Base-by-base conservation (phyloP, 2,888 invertebrate genomes). In the Marronus borbonicus region DNA sequence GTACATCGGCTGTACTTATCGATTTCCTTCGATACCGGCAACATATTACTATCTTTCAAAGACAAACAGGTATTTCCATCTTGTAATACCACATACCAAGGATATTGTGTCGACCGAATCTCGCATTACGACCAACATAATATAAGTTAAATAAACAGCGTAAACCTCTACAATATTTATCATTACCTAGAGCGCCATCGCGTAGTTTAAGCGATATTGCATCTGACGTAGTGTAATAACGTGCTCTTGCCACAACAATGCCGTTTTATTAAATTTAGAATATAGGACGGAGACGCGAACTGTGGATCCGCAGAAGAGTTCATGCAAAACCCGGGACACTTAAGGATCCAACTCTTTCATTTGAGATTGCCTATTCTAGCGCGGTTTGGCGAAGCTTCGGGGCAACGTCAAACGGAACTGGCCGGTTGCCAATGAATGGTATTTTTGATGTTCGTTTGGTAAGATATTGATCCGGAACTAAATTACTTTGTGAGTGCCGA, bases 151-250 rank as follows among this genome's bases (percentile, higher is more conserved):
- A 65, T 65, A 31, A 65, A 31, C 65, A 39, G 17, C 17, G n/a
- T 17, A 31, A 17, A n/a, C 17, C 65, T 65, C 17, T 8, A 12
- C 8, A n/a, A 20, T 65, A 65, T 65, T 68, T 68, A 68, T 68
- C 50, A 68, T 68, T 68, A 68, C 68, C 68, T 50, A 24, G 50
- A 68, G 49, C 68, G 49, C 24, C 68, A 49, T 68, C 68, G 44
- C 68, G 68, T 8, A 58, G 44, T 72, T 72, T 60, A 58, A 20
- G 60, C 20, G 60, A 72, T 60, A 72, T 72, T 72, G 60, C 72
- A 60, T 72, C 12, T 72, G 72, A 72, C 72, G 60, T 60, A 36
- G 44, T 60, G 60, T 72, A 72, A 72, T 72, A 72, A 72, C n/a
- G 72, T 58, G 58, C 39, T 24, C 44, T 72, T 36, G 58, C 39